Percentiles rank a stretch among this genome's conserved stretches.
These are phyloP conservation scores for Notolabrus celidotus DNA, from an alignment of 2,797 vertebrate species.

Conservation along the genomic window DNA sequence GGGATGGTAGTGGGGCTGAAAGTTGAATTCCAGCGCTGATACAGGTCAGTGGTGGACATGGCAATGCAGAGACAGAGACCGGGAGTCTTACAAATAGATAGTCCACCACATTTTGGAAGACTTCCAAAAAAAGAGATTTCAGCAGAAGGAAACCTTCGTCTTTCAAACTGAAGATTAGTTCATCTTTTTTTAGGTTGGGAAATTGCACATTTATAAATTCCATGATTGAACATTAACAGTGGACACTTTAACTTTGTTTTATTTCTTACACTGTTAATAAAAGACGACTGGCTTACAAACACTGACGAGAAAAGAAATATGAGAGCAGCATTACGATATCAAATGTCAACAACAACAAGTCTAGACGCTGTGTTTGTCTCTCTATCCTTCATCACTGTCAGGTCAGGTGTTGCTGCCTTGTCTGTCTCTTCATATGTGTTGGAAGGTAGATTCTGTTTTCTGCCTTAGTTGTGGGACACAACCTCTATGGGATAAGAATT, in stretches of 20 bases:
- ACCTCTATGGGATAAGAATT: too few relatives aligned
- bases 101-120: too few relatives aligned
- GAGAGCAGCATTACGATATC: constrained; percentile 66
- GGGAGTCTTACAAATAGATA: too few relatives aligned
- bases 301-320: constrained; percentile 53
- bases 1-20: too few relatives aligned
- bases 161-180: constrained; percentile 54
- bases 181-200: constrained; percentile 34
- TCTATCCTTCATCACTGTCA: too few relatives aligned
- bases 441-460: too few relatives aligned
- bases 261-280: constrained; percentile 5
- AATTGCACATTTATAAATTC: constrained; percentile 45
- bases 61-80: too few relatives aligned
- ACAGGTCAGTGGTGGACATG: too few relatives aligned
- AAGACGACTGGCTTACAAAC: constrained; percentile 51
- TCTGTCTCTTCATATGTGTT: too few relatives aligned
- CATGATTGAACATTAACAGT: constrained; percentile 29
- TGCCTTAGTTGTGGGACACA: too few relatives aligned
- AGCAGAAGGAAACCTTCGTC: constrained; percentile 79
- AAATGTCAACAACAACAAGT: constrained; percentile 64
- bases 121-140: constrained; percentile 95
- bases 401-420: too few relatives aligned
- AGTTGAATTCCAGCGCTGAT: too few relatives aligned
- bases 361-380: constrained; percentile 16
- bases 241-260: constrained; percentile 1